These are phyloP conservation scores for Drosophila rhopaloa DNA, from an alignment of 1,140 invertebrate species.

Conservation along the genomic window DNA sequence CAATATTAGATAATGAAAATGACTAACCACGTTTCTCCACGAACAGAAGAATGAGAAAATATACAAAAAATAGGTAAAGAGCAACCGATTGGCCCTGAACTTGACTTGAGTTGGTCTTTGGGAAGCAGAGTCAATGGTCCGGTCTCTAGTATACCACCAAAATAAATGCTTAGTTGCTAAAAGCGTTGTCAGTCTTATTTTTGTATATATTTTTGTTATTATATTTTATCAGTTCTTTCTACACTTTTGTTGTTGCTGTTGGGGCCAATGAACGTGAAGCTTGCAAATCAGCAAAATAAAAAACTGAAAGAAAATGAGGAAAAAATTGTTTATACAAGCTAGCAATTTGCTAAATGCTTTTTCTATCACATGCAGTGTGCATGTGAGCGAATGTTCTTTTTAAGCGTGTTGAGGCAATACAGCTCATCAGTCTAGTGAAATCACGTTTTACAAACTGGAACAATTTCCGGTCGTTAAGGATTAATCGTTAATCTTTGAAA, in stretches of 20 bases:
- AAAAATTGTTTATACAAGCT: constrained; percentile 68
- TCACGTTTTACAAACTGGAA: constrained; percentile 15
- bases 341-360: constrained; percentile 57
- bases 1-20: constrained; percentile 35
- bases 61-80: constrained; percentile 18
- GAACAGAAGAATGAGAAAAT: constrained; percentile 12
- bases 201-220: constrained; percentile 28
- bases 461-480: background rate
- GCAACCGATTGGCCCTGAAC: constrained; percentile 67
- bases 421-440: constrained; percentile 9
- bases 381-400: constrained; percentile 38
- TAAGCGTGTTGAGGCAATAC: constrained; percentile 5
- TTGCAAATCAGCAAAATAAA: constrained; percentile 70
- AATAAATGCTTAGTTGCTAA: constrained; percentile 69
- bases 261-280: constrained; percentile 75
- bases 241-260: constrained; percentile 38
- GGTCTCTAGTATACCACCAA: constrained; percentile 41
- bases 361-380: constrained; percentile 67
- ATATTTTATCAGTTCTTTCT: constrained; percentile 61
- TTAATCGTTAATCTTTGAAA: background rate
- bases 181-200: constrained; percentile 50
- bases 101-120: constrained; percentile 64
- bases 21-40: constrained; percentile 8
- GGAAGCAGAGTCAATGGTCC: constrained; percentile 67
- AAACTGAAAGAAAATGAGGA: constrained; percentile 28